These are phyloP conservation scores for Dryobota labecula DNA, from an alignment of 2,888 invertebrate species.

Conservation along the genomic window DNA sequence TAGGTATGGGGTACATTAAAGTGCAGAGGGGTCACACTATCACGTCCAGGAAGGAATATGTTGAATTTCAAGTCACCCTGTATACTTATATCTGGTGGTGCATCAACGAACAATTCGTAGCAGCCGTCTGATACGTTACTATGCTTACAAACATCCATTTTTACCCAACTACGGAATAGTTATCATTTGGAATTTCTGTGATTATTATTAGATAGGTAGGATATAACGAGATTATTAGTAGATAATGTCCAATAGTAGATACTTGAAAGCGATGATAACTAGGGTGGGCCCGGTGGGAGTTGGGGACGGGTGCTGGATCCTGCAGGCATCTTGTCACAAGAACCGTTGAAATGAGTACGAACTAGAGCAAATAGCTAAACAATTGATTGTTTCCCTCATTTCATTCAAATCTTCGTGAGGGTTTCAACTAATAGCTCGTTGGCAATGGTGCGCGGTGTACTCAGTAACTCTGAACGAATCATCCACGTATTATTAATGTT, in stretches of 20 bases:
- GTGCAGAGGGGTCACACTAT: not conserved
- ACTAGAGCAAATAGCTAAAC: not conserved
- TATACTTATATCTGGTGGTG: not conserved
- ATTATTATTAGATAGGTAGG: not conserved
- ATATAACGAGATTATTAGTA: not conserved
- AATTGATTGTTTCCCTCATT: not conserved
- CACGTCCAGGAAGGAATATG: not conserved
- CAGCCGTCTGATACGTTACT: not conserved
- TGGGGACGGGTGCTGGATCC: not conserved
- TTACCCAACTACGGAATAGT: no score
- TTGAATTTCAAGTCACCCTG: not conserved
- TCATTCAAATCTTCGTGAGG: not conserved
- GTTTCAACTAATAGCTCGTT: not conserved
- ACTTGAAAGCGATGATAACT: not conserved
- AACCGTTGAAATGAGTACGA: not conserved
- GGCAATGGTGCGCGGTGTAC: not conserved
- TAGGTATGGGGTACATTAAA: not conserved
- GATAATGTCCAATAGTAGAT: not conserved
- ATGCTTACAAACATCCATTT: not conserved
- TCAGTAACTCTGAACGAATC: not conserved
- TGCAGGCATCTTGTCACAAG: not conserved
- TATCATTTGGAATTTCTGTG: not conserved
- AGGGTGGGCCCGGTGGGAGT: no score
- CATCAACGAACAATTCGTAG: not conserved
- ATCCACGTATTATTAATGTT: not conserved